phyloP scores from a whole-genome alignment of 1,140 invertebrate species.

The Lepidurus arcticus region DNA sequence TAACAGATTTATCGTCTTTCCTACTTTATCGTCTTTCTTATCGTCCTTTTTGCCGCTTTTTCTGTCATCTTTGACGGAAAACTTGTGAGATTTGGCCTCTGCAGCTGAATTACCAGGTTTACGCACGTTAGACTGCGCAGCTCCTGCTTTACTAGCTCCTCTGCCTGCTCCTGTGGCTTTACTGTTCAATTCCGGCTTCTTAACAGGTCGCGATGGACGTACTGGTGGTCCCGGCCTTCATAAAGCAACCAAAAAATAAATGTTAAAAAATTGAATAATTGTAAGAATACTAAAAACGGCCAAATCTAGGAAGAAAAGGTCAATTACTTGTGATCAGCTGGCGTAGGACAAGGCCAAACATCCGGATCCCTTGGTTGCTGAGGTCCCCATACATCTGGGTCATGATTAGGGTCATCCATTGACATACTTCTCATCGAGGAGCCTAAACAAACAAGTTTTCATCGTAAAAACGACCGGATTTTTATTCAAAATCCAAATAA shows the following conservation, averaged over 20 bases:
- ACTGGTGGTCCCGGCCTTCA: constrained; percentile 35
- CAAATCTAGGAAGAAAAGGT: constrained; percentile 28
- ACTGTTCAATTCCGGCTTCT: constrained; percentile 37
- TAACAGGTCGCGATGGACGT: constrained; percentile 37
- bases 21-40: constrained; percentile 42
- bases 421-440: constrained; percentile 33
- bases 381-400: constrained; percentile 67
- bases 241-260: not conserved
- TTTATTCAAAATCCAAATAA: constrained; percentile 17
- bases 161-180: not conserved
- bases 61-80: constrained; percentile 32
- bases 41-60: constrained; percentile 44
- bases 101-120: not conserved
- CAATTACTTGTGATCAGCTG: constrained; percentile 63
- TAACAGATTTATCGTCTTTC: constrained; percentile 35
- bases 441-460: not conserved
- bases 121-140: not conserved
- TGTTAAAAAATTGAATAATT: not conserved
- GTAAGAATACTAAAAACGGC: not conserved
- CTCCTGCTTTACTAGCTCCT: not conserved
- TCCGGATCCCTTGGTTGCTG: constrained; percentile 71
- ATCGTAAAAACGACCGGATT: constrained; percentile 5
- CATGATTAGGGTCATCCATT: constrained; percentile 41
- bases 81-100: not conserved
- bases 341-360: constrained; percentile 84